Base-by-base conservation (phyloP, 2,888 invertebrate genomes). In the Eupithecia vulgata region DNA sequence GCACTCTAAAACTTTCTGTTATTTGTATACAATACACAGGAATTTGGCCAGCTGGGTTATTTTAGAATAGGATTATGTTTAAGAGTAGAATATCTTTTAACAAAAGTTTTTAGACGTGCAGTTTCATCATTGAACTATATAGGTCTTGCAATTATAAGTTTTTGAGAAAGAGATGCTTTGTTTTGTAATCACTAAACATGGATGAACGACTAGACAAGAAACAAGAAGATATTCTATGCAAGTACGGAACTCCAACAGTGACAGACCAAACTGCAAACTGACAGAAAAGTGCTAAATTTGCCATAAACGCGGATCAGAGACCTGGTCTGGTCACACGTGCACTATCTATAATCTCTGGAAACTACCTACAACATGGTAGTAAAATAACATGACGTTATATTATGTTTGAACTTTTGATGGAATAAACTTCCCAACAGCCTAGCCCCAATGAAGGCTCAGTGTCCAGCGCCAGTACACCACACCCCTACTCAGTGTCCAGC, bases 281-380 rank as follows among this genome's bases (percentile, higher is more conserved):
- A 37, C 57, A 74, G 74, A 68, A 68, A 68, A 71, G 65, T 65
- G 71, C 74, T 71, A 74, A 71, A 74, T 68, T 59, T 25, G 65
- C 52, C 45, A 40, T 42, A 70, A 70, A 70, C 68, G 42, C 1
- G 30, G 30, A 1, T 4, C 30, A 30, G 30, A 30, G 30, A 30
- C 30, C 2, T 30, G 30, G 30, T 3, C 30, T 57, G 13, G 0
- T 48, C 13, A 37, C 71, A 65, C 71, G 71, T 74, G 74, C 35
- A 59, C 68, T 74, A 71, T 68, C 68, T 71, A 15, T 45, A 35
- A 74, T 71, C 71, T 71, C 40, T 13, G 52, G 30, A 52, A 66
- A 66, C 57, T 66, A 57, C 57, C 57, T 57, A 52, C 21, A 15
- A 35, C 30, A 42, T 40, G 61, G 61, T 17, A 7, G n/a, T 17